These are phyloP conservation scores for Calypte anna DNA, from an alignment of 2,113 vertebrate species.

Conservation along the genomic window DNA sequence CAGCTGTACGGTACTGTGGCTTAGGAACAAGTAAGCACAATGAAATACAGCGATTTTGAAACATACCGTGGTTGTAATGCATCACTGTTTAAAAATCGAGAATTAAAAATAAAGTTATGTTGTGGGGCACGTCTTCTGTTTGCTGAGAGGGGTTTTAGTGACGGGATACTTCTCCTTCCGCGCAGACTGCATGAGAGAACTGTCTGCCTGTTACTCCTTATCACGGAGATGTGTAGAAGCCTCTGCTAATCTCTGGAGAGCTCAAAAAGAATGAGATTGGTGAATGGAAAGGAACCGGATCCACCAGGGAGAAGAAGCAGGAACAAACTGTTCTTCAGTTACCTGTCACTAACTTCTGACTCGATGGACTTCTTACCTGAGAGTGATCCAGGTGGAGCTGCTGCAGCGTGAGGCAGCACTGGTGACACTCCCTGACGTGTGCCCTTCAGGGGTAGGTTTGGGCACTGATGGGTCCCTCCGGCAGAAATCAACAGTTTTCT, in stretches of 20 bases:
- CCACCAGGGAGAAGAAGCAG: background rate
- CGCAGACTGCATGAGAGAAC: rapidly evolving
- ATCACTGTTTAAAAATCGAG: rapidly evolving
- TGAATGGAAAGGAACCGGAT: background rate
- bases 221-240: background rate
- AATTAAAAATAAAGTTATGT: rapidly evolving
- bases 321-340: background rate
- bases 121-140: too few relatives aligned
- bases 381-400: rapidly evolving
- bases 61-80: rapidly evolving
- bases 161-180: rapidly evolving
- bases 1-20: rapidly evolving
- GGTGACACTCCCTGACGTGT: too few relatives aligned
- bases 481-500: rapidly evolving
- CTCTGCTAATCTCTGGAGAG: background rate
- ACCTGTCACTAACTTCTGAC: background rate
- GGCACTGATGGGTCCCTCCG: background rate
- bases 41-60: background rate
- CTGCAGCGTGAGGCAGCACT: too few relatives aligned
- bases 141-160: background rate
- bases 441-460: too few relatives aligned
- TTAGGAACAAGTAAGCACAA: too few relatives aligned
- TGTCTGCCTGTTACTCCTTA: background rate
- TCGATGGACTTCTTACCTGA: rapidly evolving
- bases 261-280: background rate